These are phyloP conservation scores for Percopsis transmontana DNA, from an alignment of 2,113 vertebrate species.

Conservation along the genomic window DNA sequence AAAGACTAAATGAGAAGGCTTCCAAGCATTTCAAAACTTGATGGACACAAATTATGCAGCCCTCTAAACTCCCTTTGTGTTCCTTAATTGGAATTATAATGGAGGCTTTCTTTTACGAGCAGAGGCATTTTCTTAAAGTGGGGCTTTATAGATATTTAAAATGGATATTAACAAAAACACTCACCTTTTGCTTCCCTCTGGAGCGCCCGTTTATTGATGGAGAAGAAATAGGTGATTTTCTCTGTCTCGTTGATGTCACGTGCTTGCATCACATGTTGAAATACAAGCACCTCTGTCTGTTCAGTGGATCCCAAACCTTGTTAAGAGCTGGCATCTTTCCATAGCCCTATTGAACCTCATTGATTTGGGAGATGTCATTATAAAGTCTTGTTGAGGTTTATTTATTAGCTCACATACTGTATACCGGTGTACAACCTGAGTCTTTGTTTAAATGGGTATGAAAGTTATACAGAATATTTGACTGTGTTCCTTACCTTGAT, in stretches of 20 bases:
- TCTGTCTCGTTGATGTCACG: slow-evolving; percentile 44
- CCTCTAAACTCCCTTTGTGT: slow-evolving; percentile 72
- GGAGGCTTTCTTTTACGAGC: slow-evolving; percentile 61
- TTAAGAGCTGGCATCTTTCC: slow-evolving; percentile 7
- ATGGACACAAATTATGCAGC: slow-evolving; percentile 74
- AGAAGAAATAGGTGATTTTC: slow-evolving; percentile 50
- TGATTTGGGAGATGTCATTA: slow-evolving; percentile 26
- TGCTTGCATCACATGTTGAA: slow-evolving; percentile 29
- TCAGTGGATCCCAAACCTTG: slow-evolving; percentile 7
- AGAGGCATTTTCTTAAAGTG: slow-evolving; percentile 68
- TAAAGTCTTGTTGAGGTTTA: slow-evolving; percentile 24
- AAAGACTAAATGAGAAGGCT: slow-evolving; percentile 69
- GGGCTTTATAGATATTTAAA: slow-evolving; percentile 69
- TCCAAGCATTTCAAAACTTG: slow-evolving; percentile 73
- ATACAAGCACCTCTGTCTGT: slow-evolving; percentile 28
- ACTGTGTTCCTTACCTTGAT: too few species aligned
- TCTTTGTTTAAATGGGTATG: too few species aligned
- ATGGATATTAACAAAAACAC: slow-evolving; percentile 69
- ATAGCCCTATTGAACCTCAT: background rate
- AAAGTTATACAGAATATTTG: too few species aligned
- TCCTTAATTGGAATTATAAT: slow-evolving; percentile 78
- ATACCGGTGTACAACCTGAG: too few species aligned
- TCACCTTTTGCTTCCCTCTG: slow-evolving; percentile 65
- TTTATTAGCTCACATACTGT: background rate
- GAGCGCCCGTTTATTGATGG: slow-evolving; percentile 54